Percentiles rank a stretch among this genome's conserved stretches.
phyloP scores from a whole-genome alignment of 1,140 invertebrate species.

The Sinonovacula constricta region DNA sequence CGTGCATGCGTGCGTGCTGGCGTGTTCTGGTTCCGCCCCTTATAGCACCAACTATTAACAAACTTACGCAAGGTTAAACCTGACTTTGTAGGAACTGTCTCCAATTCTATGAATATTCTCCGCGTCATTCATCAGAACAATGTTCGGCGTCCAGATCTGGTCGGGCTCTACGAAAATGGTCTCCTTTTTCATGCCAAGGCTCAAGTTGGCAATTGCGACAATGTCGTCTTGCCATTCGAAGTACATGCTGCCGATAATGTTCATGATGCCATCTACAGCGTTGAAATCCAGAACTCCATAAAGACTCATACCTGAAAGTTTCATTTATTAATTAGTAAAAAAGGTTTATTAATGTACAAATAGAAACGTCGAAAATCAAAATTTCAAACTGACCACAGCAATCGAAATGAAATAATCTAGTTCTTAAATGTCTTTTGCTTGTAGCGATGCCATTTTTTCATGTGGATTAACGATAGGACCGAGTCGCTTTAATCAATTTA shows the following conservation, averaged over 20 bases:
- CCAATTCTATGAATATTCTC: constrained; percentile 25
- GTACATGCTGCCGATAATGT: constrained; percentile 6
- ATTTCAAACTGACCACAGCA: no score
- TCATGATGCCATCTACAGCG: constrained; percentile 8
- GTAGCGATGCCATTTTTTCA: no score
- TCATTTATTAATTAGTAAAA: no score
- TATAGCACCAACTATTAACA: no score
- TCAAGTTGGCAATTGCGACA: background rate
- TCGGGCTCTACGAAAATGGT: background rate
- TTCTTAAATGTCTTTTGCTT: no score
- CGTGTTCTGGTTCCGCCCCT: no score
- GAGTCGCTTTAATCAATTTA: no score
- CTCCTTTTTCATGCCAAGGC: background rate
- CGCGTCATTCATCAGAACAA: constrained; percentile 13
- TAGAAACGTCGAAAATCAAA: no score
- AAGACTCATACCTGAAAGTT: constrained; percentile 7
- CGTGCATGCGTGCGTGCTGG: no score
- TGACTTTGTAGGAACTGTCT: constrained; percentile 7
- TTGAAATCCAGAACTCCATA: constrained; percentile 13
- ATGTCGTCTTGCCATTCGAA: constrained; percentile 19
- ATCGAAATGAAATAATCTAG: no score
- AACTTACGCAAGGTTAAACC: constrained; percentile 10
- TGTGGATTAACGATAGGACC: no score
- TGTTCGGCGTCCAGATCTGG: constrained; percentile 21
- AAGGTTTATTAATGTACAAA: no score